Evolutionary conservation across 2,888 invertebrate species (phyloP).

Genomic region (Trissolcus brochymenae): DNA sequence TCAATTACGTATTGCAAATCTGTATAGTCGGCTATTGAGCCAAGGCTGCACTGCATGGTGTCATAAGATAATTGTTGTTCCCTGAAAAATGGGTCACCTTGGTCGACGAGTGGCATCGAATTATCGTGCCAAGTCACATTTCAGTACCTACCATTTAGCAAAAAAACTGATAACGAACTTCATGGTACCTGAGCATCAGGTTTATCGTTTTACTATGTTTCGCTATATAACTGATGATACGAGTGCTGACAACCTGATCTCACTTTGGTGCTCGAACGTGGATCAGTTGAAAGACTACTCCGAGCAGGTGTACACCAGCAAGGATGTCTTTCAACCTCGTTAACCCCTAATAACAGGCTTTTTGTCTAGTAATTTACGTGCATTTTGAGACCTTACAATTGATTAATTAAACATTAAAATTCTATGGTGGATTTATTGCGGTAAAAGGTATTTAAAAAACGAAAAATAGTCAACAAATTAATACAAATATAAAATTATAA

Average conservation of each 20-base stretch:
- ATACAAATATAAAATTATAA: no score
- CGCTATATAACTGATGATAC: constrained; percentile 36
- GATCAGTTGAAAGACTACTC: constrained; percentile 9
- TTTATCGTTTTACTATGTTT: constrained; percentile 45
- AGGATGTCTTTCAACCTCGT: constrained; percentile 27
- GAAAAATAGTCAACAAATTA: no score
- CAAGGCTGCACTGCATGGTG: constrained; percentile 39
- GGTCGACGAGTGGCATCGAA: constrained; percentile 46
- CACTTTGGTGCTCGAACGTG: constrained; percentile 15
- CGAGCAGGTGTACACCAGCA: constrained; percentile 22
- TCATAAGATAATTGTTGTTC: constrained; percentile 45
- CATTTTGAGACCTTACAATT: background rate
- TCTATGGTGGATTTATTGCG: no score
- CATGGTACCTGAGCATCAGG: constrained; percentile 32
- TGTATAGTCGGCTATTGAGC: constrained; percentile 30
- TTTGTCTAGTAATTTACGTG: constrained; percentile 18
- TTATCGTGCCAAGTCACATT: constrained; percentile 46
- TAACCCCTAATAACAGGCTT: constrained; percentile 8
- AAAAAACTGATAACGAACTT: constrained; percentile 43
- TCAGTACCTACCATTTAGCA: constrained; percentile 40
- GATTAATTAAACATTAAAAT: background rate
- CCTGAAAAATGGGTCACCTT: constrained; percentile 52
- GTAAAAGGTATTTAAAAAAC: no score
- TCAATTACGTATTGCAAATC: constrained; percentile 36
- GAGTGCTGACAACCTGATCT: constrained; percentile 44